Percentiles rank a stretch among this genome's conserved stretches.
These are phyloP conservation scores for Trididemnum nubilum DNA, from an alignment of 23 tunicate species.

Conservation along the genomic window DNA sequence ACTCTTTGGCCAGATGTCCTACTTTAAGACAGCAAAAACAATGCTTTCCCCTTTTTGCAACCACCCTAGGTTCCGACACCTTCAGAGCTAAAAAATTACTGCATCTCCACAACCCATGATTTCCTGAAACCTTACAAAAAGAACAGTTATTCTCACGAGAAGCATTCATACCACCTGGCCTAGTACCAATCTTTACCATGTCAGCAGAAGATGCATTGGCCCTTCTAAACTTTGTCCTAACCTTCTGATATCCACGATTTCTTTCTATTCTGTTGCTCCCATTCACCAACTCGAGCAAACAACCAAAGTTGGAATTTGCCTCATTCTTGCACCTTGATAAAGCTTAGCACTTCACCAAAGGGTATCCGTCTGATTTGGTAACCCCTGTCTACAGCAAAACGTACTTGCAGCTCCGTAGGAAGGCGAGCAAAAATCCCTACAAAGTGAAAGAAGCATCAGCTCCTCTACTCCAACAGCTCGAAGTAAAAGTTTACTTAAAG, in stretches of 20 bases:
- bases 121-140: no score
- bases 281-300: not conserved
- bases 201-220: no score
- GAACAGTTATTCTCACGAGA: no score
- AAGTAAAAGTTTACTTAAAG: no score
- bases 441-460: not conserved
- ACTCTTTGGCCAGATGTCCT: constrained; percentile 4
- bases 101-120: constrained; percentile 7
- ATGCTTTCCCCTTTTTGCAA: not conserved
- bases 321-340: not conserved
- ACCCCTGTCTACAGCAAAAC: not conserved
- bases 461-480: not conserved
- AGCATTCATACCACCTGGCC: no score
- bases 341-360: constrained; percentile 1
- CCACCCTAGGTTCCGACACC: not conserved
- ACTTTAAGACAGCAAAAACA: not conserved
- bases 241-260: no score
- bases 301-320: constrained; percentile 7
- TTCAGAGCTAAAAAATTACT: not conserved
- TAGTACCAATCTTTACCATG: no score
- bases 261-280: no score
- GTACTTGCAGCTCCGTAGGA: not conserved
- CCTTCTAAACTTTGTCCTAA: no score
- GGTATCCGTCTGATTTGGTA: constrained; percentile 5
- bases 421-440: not conserved